Conservation (phyloP, 2,113 vertebrate species). For the Psittacula cyanocephala region DNA sequence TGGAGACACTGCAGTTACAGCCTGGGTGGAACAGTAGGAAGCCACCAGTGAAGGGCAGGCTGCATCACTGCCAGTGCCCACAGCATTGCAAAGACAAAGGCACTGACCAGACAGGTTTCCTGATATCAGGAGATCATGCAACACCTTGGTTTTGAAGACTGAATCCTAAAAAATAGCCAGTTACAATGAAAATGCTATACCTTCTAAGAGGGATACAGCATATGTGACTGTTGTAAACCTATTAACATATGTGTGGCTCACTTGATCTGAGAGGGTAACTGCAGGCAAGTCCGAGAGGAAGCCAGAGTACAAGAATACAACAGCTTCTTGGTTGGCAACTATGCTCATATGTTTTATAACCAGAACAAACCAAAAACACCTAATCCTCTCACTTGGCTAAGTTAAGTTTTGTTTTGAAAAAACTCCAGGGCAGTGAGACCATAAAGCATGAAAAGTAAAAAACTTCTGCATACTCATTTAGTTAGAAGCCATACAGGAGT, state of each 20-base stretch:
- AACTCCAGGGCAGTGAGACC: accelerated
- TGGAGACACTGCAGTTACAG: accelerated
- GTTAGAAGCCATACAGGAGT: not conserved
- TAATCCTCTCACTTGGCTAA: not conserved
- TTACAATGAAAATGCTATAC: not conserved
- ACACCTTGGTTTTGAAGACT: not conserved
- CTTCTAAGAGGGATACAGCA: not conserved
- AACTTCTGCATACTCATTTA: not conserved
- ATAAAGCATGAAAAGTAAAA: not conserved
- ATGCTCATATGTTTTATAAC: not conserved
- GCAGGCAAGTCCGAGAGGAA: not conserved
- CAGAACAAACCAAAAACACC: not conserved
- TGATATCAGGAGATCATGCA: not conserved
- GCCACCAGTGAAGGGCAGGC: not conserved
- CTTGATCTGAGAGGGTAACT: not conserved
- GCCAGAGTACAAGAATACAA: not conserved
- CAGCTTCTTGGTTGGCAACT: not conserved
- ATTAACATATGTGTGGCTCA: not conserved
- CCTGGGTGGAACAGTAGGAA: not conserved
- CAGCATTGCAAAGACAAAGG: not conserved
- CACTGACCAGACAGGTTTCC: not conserved
- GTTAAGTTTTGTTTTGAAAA: not conserved
- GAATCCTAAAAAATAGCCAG: not conserved
- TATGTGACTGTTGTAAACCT: not conserved
- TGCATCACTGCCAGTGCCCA: not conserved